These are phyloP conservation scores for Neotoxoptera formosana DNA, from an alignment of 1,140 invertebrate species.

Conservation along the genomic window DNA sequence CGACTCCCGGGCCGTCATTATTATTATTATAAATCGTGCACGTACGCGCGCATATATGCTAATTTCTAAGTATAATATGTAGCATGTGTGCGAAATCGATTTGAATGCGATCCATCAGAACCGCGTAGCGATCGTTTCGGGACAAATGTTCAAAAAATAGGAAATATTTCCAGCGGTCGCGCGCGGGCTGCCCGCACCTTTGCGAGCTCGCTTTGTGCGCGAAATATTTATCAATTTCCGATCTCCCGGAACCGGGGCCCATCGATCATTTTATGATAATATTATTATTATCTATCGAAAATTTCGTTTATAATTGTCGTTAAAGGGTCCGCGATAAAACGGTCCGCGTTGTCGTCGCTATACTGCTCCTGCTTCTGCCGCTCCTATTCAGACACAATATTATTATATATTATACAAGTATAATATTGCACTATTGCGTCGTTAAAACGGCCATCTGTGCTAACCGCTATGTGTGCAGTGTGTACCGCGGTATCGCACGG, in stretches of 20 bases:
- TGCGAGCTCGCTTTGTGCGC: not conserved
- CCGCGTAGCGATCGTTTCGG: not conserved
- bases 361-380: not conserved
- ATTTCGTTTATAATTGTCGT: constrained; percentile 6
- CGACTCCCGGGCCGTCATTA: not conserved
- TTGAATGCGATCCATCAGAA: constrained; percentile 16
- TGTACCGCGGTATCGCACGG: constrained; percentile 20
- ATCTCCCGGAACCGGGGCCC: not conserved
- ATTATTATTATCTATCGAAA: constrained; percentile 19
- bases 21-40: not conserved
- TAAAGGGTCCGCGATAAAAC: not conserved
- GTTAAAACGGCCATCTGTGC: constrained; percentile 25
- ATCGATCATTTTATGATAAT: constrained; percentile 25
- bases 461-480: not conserved
- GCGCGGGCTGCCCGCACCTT: not conserved
- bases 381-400: not conserved
- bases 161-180: not conserved
- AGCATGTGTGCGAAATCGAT: not conserved
- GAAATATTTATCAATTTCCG: constrained; percentile 51
- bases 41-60: not conserved
- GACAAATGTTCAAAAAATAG: not conserved
- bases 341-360: not conserved
- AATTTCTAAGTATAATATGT: not conserved
- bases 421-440: not conserved
- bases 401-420: too few species aligned